Conservation (phyloP, 2,113 vertebrate genomes). For the Engystomops pustulosus region DNA sequence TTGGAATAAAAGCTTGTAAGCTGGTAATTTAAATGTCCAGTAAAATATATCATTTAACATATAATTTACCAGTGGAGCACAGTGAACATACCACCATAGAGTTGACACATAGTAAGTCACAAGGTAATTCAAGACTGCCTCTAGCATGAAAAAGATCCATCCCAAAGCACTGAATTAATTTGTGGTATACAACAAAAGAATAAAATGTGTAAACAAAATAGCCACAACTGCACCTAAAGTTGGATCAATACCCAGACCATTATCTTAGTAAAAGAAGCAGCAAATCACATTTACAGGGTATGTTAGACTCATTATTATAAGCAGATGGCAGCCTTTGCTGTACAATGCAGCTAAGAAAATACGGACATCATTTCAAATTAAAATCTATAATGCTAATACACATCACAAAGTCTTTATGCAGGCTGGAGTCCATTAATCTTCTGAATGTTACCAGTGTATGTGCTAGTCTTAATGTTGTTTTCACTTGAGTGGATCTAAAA, state of each 20-base stretch:
- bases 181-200: constrained; percentile 51
- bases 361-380: constrained; percentile 95
- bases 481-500: constrained; percentile 77
- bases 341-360: constrained; percentile 82
- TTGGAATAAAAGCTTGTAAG: not conserved
- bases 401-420: constrained; percentile 76
- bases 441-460: constrained; percentile 70
- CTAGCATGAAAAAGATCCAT: constrained; percentile 23
- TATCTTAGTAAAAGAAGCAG: constrained; percentile 85
- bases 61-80: not conserved
- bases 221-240: constrained; percentile 79
- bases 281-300: constrained; percentile 90
- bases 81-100: not conserved
- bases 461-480: constrained; percentile 69
- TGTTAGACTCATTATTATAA: constrained; percentile 95
- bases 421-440: constrained; percentile 82
- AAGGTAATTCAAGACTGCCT: not conserved
- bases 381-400: constrained; percentile 97
- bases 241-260: constrained; percentile 89
- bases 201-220: constrained; percentile 72
- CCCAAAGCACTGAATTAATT: constrained; percentile 41
- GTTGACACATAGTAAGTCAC: not conserved
- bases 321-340: constrained; percentile 88
- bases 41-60: not conserved
- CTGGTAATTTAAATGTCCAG: not conserved